Percentiles rank a stretch among this genome's conserved stretches.
These are phyloP conservation scores for Microplitis manilae DNA, from an alignment of 2,888 invertebrate species.

Conservation along the genomic window DNA sequence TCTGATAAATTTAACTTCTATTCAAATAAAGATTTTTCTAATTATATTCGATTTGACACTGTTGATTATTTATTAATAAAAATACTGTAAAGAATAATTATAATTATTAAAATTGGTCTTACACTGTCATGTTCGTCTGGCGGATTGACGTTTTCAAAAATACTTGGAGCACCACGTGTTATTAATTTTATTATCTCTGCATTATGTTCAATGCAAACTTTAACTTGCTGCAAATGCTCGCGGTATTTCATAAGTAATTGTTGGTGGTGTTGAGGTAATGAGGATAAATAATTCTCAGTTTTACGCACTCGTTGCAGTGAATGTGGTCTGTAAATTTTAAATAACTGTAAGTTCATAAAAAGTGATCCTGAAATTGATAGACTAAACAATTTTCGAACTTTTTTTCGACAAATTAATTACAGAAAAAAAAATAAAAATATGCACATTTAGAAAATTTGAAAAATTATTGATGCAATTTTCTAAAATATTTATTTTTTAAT, in stretches of 20 bases:
- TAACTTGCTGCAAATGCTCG: slow-evolving; percentile 82
- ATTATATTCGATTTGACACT: too few relatives aligned
- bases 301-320: slow-evolving; percentile 83
- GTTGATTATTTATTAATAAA: not conserved
- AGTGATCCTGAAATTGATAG: too few relatives aligned
- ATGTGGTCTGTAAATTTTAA: slow-evolving; percentile 77
- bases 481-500: too few relatives aligned
- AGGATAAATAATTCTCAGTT: slow-evolving; percentile 82
- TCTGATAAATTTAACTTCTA: too few relatives aligned
- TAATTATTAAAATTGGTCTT: slow-evolving; percentile 53
- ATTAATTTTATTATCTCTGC: slow-evolving; percentile 80
- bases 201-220: slow-evolving; percentile 85
- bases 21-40: too few relatives aligned
- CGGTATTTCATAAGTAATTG: slow-evolving; percentile 82
- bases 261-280: slow-evolving; percentile 84
- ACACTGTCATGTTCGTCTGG: slow-evolving; percentile 66
- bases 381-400: too few relatives aligned
- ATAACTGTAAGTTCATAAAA: not conserved
- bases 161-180: slow-evolving; percentile 83
- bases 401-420: too few relatives aligned
- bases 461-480: too few relatives aligned
- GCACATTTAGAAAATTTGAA: too few relatives aligned
- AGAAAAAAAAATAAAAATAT: too few relatives aligned
- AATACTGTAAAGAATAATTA: not conserved
- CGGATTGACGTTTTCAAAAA: slow-evolving; percentile 84